Evolutionary conservation across 2,113 vertebrate species (phyloP).

Genomic region (Motacilla tschutschensis): DNA sequence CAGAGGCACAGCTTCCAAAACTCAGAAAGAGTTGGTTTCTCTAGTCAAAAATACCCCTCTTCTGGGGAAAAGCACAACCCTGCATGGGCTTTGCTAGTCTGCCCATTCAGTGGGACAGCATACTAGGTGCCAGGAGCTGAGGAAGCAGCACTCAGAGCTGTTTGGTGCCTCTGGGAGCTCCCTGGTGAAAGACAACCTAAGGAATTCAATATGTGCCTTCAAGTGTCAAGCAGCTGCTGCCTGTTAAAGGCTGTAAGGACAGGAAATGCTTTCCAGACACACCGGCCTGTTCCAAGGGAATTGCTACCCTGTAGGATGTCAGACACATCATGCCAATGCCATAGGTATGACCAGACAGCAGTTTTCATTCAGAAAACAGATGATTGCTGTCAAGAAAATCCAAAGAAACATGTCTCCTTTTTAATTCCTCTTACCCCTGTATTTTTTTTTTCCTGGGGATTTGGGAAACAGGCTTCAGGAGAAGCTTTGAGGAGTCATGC

Average conservation of each 20-base stretch:
- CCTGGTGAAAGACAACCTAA: neutral
- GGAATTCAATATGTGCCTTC: neutral
- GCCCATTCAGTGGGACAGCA: neutral
- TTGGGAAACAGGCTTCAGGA: neutral
- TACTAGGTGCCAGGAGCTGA: neutral
- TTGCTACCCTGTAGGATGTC: neutral
- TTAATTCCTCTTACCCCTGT: neutral
- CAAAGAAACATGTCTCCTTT: neutral
- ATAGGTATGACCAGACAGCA: constrained; percentile 15
- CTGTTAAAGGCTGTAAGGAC: neutral
- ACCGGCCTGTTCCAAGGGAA: constrained; percentile 7
- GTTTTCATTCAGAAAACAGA: constrained; percentile 42
- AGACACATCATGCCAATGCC: neutral
- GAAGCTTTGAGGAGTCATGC: neutral
- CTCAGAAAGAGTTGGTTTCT: neutral
- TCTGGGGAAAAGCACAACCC: neutral
- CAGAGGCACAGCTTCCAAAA: neutral
- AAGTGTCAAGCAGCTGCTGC: neutral
- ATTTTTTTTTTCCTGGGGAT: neutral
- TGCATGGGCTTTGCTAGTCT: neutral
- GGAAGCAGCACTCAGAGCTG: neutral
- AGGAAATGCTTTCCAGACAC: constrained; percentile 40
- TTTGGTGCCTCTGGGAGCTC: neutral
- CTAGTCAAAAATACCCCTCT: neutral
- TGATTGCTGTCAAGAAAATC: neutral